Evolutionary conservation across 1,140 invertebrate genomes (phyloP), one percentile per base, ranked within the genome.

Genomic region (Rhizoglyphus robini): DNA sequence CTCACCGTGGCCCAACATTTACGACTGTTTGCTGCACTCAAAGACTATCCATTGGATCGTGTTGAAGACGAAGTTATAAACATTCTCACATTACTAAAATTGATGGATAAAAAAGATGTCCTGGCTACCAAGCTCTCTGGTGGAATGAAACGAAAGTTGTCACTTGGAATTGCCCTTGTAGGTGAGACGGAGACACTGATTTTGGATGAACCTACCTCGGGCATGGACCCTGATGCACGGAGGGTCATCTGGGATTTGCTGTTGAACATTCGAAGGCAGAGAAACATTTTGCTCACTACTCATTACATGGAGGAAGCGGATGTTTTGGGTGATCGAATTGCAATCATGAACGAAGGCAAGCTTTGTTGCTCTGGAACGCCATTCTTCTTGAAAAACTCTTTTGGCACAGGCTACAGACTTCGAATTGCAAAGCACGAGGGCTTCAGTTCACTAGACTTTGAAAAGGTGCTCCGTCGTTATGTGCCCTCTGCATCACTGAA

Each of bases 241-340:
- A 78, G 90, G 64, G 92, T 92, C 76, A 77, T 95, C 3, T 96
- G 91, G 91, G 87, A 94, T 63, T 32, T 72, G 4, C 71, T 76
- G 11, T 67, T 74, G n/a, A 72, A 77, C 70, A 75, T 72, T 67
- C 72, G 82, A 79, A 71, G 74, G 23, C 65, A 71, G 58, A 80
- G 87, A 41, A 94, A 91, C 1, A 88, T 97, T 71, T 76, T 98
- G 4, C 81, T 98, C 1, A 94, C 91, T 1, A 98, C 94, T 1
- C 94, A 98, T 76, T 95, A 90, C 75, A 96, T 98, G 91, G 94
- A 97, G 76, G 95, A 98, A 79, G 65, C 65, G 8, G 65, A 66
- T 65, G 30, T 78, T 20, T 78, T 97, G 0, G 92, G 90, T 1
- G 90, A 96, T 75, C 81, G 88, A 67, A 90, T 96, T 67, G 88